phyloP scores from a whole-genome alignment of 2,797 vertebrate species.

The Eulemur coronatus region DNA sequence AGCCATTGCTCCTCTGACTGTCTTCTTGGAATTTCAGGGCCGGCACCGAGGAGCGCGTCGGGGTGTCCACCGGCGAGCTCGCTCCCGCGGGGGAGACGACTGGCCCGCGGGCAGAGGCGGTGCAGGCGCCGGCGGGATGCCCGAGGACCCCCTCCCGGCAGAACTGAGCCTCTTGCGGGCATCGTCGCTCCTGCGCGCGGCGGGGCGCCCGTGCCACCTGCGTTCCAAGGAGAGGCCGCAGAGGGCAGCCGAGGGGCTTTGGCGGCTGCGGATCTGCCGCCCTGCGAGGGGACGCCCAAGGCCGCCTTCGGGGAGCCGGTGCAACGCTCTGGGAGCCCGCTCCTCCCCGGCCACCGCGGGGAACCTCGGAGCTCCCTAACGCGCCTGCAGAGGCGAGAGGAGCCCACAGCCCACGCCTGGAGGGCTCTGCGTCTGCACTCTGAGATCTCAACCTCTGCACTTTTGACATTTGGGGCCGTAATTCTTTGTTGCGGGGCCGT shows the following conservation, averaged over 20 bases:
- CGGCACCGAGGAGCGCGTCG: slow-evolving; percentile 86
- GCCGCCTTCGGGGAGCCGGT: not conserved
- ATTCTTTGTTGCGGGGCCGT: not conserved
- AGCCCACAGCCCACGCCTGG: not conserved
- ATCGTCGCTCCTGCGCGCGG: accelerated
- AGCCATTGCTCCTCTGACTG: slow-evolving; percentile 51
- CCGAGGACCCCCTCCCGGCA: not conserved
- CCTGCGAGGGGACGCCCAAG: not conserved
- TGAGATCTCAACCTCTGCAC: no score
- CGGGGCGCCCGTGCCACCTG: not conserved
- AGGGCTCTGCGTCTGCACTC: not conserved
- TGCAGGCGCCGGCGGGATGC: slow-evolving; percentile 75
- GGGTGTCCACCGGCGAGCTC: slow-evolving; percentile 86
- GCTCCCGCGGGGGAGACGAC: slow-evolving; percentile 85
- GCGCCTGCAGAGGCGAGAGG: not conserved
- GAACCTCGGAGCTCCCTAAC: not conserved
- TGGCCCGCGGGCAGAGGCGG: slow-evolving; percentile 83
- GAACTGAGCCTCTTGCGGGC: not conserved
- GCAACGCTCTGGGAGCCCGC: accelerated
- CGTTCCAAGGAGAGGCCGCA: not conserved
- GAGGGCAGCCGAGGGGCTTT: not conserved
- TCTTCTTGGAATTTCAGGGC: slow-evolving; percentile 87
- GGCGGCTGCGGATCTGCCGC: not conserved
- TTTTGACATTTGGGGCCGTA: not conserved
- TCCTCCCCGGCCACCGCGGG: no score